Base-by-base conservation (phyloP, 2,888 invertebrate species). In the Zelleria hepariella region DNA sequence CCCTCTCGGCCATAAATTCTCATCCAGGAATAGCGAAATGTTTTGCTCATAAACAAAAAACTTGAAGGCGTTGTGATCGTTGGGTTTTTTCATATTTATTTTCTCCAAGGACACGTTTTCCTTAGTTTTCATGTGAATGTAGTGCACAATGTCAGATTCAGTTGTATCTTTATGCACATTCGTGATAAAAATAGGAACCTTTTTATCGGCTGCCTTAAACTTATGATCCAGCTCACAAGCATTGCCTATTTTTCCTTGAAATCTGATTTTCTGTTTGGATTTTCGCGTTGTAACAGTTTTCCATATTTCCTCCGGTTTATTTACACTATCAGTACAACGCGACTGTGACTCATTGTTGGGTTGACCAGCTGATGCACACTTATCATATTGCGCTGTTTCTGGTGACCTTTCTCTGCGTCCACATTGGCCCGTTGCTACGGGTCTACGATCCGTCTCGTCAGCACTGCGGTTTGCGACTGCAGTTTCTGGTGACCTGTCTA, bases 121-220 rank as follows among this genome's bases (percentile, higher is more conserved):
- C 15, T 8, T 32, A 5, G 57, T 57, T 20, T 15, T 57, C 21
- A 10, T 42, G 23, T 8, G 21, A 21, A 57, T 42, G 21, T 55
- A 57, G 10, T 57, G 21, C 27, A 21, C 10, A 26, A 57, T 57
- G 23, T 57, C 57, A 8, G 23, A 20, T 18, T 42, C 57, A 5
- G 21, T 42, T 4, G 57, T 57, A 10, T 57, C 57, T 21, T 57
- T 57, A n/a, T 42, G 32, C 21, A 57, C 57, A 23, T 57, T 57
- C 5, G 57, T 57, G 18, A 57, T 57, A 23, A 57, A 57, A n/a
- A 57, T 42, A 21, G 57, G 57, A 10, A 57, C 23, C 27, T 57
- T 57, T 21, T n/a, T 42, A 5, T 32, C 57, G 8, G 57, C 57
- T 18, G 57, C 55, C 18, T 26, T 27, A 27, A 55, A 55, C n/a